phyloP scores from a whole-genome alignment of 2,888 invertebrate genomes.

The Neoaliturus tenellus region DNA sequence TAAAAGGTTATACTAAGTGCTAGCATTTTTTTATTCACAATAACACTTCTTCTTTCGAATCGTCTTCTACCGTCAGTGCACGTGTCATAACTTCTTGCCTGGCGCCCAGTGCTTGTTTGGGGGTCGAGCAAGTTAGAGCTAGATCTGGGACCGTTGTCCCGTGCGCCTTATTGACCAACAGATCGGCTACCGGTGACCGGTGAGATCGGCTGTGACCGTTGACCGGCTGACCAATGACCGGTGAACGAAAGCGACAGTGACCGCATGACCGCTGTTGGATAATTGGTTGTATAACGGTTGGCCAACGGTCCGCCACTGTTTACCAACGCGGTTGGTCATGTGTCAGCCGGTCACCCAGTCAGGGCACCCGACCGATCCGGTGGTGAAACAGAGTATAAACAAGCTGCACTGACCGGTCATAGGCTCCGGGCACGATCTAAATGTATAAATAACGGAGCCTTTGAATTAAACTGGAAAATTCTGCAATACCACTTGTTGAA shows the following conservation, averaged over 20 bases:
- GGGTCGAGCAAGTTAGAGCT: too few species aligned
- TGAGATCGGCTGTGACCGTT: not conserved
- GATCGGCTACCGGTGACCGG: not conserved
- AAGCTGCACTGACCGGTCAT: not conserved
- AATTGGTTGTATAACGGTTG: conserved; percentile 13
- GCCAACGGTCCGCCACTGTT: not conserved
- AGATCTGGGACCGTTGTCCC: too few species aligned
- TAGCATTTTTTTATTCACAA: too few species aligned
- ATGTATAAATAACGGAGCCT: not conserved
- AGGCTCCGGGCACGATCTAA: not conserved
- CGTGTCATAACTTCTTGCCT: too few species aligned
- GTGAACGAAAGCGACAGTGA: not conserved
- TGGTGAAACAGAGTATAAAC: not conserved
- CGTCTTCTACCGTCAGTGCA: too few species aligned
- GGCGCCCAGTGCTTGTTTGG: too few species aligned
- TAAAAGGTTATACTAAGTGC: too few species aligned
- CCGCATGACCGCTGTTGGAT: not conserved
- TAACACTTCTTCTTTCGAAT: too few species aligned
- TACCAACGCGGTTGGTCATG: not conserved
- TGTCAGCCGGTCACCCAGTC: not conserved
- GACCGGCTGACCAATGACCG: not conserved
- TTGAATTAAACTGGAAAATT: too few species aligned
- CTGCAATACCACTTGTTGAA: too few species aligned
- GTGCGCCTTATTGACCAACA: too few species aligned
- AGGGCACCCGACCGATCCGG: not conserved